Conservation (phyloP, 2,113 vertebrate species). For the Lethenteron camtschaticum region DNA sequence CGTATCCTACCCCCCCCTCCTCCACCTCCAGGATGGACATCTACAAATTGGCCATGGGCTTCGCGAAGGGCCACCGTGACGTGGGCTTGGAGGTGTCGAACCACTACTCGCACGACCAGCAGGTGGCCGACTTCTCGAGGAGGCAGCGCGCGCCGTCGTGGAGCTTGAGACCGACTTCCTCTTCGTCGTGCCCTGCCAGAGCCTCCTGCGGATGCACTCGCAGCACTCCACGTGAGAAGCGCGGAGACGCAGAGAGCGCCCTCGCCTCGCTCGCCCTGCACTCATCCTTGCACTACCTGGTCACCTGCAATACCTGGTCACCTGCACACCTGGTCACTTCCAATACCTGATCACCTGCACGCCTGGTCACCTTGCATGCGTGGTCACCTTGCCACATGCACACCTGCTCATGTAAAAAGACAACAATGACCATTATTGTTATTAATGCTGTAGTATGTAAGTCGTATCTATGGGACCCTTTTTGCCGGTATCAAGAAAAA, state of each 20-base stretch:
- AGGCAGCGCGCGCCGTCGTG: slow-evolving; percentile 29
- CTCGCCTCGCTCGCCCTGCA: neutral
- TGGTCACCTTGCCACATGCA: too few relatives aligned
- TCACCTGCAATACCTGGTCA: neutral
- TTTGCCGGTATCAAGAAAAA: too few relatives aligned
- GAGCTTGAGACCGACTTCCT: slow-evolving; percentile 41
- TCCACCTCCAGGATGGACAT: neutral
- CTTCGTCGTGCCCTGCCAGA: slow-evolving; percentile 54
- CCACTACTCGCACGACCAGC: neutral
- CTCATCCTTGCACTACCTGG: neutral
- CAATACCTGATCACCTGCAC: too few relatives aligned
- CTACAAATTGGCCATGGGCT: too few relatives aligned
- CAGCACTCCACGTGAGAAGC: slow-evolving; percentile 34
- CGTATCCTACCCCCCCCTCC: neutral
- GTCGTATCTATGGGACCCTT: too few relatives aligned
- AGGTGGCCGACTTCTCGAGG: neutral
- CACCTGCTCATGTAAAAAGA: too few relatives aligned
- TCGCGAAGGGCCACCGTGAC: too few relatives aligned
- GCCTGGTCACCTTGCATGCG: too few relatives aligned
- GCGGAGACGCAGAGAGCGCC: neutral
- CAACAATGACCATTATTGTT: too few relatives aligned
- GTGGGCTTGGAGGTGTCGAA: neutral
- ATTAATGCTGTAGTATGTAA: too few relatives aligned
- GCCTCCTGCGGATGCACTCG: slow-evolving; percentile 37
- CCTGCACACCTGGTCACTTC: too few relatives aligned